Conservation (phyloP, 2,113 vertebrate species). For the Recurvirostra avosetta region DNA sequence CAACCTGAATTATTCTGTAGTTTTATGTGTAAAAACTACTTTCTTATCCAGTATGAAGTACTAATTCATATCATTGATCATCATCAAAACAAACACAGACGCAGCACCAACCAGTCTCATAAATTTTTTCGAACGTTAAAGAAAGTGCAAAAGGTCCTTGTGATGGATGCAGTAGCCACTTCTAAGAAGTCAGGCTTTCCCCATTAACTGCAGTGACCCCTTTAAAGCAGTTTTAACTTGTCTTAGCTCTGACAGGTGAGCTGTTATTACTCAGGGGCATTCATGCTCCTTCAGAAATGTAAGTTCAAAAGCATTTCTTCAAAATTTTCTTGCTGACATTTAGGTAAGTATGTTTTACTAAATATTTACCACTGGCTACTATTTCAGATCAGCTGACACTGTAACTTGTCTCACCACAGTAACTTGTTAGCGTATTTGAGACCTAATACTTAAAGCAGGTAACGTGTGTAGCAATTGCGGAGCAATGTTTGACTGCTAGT, state of each 20-base stretch:
- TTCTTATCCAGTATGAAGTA: neutral
- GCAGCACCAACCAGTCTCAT: neutral
- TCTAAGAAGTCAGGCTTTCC: neutral
- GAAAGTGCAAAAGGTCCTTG: neutral
- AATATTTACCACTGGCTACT: neutral
- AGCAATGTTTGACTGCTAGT: neutral
- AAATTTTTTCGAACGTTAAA: neutral
- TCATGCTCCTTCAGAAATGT: neutral
- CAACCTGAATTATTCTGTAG: neutral
- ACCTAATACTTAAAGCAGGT: neutral
- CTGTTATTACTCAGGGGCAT: neutral
- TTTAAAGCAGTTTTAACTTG: neutral
- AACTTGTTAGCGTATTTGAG: fast-evolving
- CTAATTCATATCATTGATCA: neutral
- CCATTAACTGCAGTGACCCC: neutral
- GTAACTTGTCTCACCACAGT: neutral
- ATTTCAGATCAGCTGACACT: neutral
- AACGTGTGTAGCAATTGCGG: neutral
- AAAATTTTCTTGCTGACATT: neutral
- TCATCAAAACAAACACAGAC: neutral
- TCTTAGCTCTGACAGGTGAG: neutral
- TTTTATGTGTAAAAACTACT: neutral
- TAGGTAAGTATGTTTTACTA: neutral
- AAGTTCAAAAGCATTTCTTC: neutral
- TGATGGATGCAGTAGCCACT: neutral